These are phyloP conservation scores for Caenorhabditis inopinata DNA, from an alignment of 1,140 invertebrate genomes.

Conservation along the genomic window DNA sequence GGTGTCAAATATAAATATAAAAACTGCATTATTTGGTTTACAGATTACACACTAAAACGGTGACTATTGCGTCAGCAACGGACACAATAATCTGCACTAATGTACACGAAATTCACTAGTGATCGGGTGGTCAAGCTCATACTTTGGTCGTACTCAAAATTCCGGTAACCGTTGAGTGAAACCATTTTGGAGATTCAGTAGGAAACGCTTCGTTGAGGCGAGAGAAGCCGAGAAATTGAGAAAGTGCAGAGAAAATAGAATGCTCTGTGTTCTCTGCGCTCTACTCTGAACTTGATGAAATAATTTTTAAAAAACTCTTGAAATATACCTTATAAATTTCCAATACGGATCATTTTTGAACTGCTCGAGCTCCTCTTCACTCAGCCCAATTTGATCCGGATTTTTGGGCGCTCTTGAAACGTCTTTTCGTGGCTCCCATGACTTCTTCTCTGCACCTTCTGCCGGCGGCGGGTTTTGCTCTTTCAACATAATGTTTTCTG, in stretches of 20 bases:
- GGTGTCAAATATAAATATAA: background rate
- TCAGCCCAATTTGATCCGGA: constrained; percentile 47
- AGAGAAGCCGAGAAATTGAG: too few species aligned
- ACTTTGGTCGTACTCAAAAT: too few species aligned
- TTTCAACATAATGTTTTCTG: background rate
- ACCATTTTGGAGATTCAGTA: too few species aligned
- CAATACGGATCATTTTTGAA: constrained; percentile 55
- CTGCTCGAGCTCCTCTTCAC: constrained; percentile 48
- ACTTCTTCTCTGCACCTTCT: background rate
- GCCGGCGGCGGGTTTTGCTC: background rate
- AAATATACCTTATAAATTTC: constrained; percentile 51
- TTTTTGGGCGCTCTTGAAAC: background rate
- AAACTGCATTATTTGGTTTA: background rate
- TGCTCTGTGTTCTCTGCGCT: too few species aligned
- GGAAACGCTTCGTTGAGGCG: too few species aligned
- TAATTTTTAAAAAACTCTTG: background rate
- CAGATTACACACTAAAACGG: background rate
- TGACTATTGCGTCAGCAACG: too few species aligned
- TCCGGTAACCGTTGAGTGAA: too few species aligned
- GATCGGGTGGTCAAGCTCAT: too few species aligned
- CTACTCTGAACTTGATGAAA: too few species aligned
- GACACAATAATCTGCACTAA: too few species aligned
- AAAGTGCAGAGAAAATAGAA: too few species aligned
- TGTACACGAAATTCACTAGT: too few species aligned
- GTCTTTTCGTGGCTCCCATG: background rate